phyloP scores from a whole-genome alignment of 1,140 invertebrate species.

The Myzus persicae region DNA sequence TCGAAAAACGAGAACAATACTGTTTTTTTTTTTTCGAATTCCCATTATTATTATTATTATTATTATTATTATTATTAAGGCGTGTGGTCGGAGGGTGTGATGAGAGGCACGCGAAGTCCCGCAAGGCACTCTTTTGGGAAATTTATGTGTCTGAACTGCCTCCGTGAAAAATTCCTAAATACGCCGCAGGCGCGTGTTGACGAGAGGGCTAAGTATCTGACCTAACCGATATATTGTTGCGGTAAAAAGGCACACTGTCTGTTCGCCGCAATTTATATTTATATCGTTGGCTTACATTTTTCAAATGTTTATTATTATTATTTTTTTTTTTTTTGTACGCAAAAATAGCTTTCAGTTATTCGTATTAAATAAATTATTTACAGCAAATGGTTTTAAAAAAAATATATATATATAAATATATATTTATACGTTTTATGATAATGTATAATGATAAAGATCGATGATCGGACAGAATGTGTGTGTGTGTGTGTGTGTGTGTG shows the following conservation, averaged over 20 bases:
- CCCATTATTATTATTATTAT: too few species aligned
- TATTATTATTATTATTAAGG: too few species aligned
- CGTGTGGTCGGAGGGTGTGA: too few species aligned
- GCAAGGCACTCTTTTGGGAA: too few species aligned
- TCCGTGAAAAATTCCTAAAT: not conserved
- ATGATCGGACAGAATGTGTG: not conserved
- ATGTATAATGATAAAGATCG: not conserved
- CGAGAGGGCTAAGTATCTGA: not conserved
- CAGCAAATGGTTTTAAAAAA: not conserved
- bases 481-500: too few species aligned
- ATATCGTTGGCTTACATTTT: not conserved
- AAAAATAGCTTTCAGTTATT: not conserved
- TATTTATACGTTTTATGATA: not conserved
- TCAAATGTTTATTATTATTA: too few species aligned
- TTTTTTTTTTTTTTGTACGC: not conserved
- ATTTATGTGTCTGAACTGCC: too few species aligned
- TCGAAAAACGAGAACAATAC: too few species aligned
- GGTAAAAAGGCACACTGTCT: not conserved
- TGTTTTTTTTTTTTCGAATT: too few species aligned
- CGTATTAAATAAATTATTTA: constrained; percentile 15
- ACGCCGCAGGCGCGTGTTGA: too few species aligned
- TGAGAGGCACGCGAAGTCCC: too few species aligned
- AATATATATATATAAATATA: not conserved
- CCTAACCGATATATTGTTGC: not conserved
- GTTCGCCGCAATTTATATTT: not conserved